Percentiles rank a stretch among this genome's conserved stretches.
These are phyloP conservation scores for Coecobrya sp. DNA, from an alignment of 2,888 invertebrate genomes.

Conservation along the genomic window DNA sequence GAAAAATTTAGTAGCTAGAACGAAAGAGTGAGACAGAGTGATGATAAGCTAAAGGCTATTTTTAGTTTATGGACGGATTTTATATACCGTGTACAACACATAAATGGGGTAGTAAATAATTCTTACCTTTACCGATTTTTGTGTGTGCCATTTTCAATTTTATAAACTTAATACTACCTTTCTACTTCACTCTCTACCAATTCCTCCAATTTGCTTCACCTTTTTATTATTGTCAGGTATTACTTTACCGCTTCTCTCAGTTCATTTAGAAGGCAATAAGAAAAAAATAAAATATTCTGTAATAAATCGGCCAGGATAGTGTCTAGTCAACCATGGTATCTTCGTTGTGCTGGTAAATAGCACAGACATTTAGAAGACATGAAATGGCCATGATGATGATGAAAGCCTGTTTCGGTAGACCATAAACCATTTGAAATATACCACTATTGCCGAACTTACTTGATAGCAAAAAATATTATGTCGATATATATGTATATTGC, in stretches of 20 bases:
- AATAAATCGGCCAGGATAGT: conserved; percentile 32
- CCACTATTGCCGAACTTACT: background rate
- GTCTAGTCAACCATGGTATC: conserved; percentile 47
- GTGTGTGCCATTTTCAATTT: conserved; percentile 20
- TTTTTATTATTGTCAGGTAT: background rate
- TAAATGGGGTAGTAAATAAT: conserved; percentile 47
- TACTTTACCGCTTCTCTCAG: background rate
- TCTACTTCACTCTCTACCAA: background rate
- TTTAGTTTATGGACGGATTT: conserved; percentile 26
- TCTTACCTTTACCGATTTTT: conserved; percentile 7
- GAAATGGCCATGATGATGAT: conserved; percentile 41
- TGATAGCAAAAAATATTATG: conserved; percentile 39
- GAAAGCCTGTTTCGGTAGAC: conserved; percentile 50
- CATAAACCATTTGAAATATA: conserved; percentile 55
- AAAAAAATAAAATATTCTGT: conserved; percentile 33
- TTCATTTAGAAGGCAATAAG: conserved; percentile 20
- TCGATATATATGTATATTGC: background rate
- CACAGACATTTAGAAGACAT: conserved; percentile 32
- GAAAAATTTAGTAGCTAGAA: background rate
- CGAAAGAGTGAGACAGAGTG: background rate
- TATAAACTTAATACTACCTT: background rate
- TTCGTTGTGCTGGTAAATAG: conserved; percentile 21
- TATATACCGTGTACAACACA: conserved; percentile 20
- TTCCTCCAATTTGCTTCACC: background rate
- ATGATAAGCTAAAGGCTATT: conserved; percentile 5